Percentiles rank a stretch among this genome's conserved stretches.
Conservation (phyloP, 2,888 invertebrate genomes). For the Eupithecia centaureata region DNA sequence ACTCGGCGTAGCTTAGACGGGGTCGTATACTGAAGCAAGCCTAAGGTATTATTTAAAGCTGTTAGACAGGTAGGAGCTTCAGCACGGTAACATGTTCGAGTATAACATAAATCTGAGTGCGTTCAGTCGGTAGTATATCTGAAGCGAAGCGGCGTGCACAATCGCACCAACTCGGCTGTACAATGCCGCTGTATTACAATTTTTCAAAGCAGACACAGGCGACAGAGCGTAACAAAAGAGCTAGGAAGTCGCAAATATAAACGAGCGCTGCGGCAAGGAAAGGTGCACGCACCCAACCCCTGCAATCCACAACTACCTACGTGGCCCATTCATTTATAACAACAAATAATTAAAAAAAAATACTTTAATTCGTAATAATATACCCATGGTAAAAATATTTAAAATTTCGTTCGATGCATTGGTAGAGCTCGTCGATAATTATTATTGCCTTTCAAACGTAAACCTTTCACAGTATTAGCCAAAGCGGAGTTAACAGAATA, state of each 20-base stretch:
- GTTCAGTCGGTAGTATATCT: constrained; percentile 50
- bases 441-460: neutral
- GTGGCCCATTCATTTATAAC: constrained; percentile 6
- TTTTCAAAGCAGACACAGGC: constrained; percentile 81
- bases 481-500: neutral
- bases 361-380: constrained; percentile 12
- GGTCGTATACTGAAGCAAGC: constrained; percentile 18
- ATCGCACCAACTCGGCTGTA: constrained; percentile 71
- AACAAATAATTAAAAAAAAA: too few species aligned
- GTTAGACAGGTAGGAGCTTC: constrained; percentile 20
- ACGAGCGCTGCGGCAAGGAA: constrained; percentile 75
- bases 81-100: constrained; percentile 32
- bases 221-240: constrained; percentile 80
- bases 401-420: neutral
- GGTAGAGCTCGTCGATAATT: neutral
- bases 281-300: constrained; percentile 64
- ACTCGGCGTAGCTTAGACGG: constrained; percentile 42
- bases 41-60: constrained; percentile 29
- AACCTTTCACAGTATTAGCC: neutral
- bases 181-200: constrained; percentile 80
- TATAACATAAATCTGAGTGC: constrained; percentile 55
- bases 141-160: constrained; percentile 59
- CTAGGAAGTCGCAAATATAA: constrained; percentile 81
- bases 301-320: constrained; percentile 48
- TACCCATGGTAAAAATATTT: neutral